These are phyloP conservation scores for Drosophila azteca DNA, from an alignment of 1,140 invertebrate genomes.

Conservation along the genomic window DNA sequence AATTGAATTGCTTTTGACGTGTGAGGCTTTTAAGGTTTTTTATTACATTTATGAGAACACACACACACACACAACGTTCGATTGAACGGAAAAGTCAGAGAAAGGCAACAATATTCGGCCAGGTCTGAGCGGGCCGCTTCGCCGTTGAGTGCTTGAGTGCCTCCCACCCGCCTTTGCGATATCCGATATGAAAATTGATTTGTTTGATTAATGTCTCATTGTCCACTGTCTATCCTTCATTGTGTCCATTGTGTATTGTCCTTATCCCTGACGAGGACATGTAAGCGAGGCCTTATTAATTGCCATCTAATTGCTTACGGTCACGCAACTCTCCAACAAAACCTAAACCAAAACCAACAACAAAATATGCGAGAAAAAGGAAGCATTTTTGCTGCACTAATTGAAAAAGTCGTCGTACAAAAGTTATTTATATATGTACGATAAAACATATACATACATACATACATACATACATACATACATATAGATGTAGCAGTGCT, in stretches of 20 bases:
- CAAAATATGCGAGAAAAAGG: neutral
- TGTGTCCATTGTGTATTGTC: conserved; percentile 3
- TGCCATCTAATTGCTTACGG: conserved; percentile 65
- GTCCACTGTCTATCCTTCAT: conserved; percentile 21
- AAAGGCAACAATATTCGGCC: conserved; percentile 1
- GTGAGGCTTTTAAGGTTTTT: conserved; percentile 79
- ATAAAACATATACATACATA: neutral
- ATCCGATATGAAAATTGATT: conserved; percentile 76
- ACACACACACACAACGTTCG: neutral
- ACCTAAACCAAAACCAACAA: no score
- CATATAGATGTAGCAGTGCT: neutral
- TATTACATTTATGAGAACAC: conserved; percentile 73
- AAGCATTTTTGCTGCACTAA: conserved; percentile 31
- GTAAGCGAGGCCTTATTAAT: conserved; percentile 61
- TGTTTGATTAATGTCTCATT: conserved; percentile 73
- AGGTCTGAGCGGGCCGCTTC: no score
- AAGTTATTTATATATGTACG: conserved; percentile 39
- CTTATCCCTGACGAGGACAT: conserved; percentile 26
- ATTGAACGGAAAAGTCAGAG: neutral
- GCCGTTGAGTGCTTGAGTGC: conserved; percentile 27
- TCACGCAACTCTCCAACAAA: conserved; percentile 39
- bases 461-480: no score
- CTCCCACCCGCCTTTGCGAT: conserved; percentile 6
- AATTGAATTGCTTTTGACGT: conserved; percentile 73
- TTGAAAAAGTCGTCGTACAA: conserved; percentile 62